These are phyloP conservation scores for Gnatocerus cornutus DNA, from an alignment of 2,888 invertebrate genomes.

Conservation along the genomic window DNA sequence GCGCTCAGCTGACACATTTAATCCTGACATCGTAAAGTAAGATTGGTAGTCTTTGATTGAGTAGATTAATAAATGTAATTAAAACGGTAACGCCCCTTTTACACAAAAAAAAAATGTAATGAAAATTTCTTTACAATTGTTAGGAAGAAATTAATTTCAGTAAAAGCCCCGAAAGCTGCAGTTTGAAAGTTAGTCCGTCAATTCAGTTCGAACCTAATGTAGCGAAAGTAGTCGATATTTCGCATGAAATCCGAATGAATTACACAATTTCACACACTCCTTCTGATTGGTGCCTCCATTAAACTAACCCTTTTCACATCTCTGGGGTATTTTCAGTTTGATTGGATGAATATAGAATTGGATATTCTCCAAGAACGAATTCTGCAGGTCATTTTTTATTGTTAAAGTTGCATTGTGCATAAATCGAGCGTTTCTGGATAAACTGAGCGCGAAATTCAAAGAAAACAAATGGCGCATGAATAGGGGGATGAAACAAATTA, in stretches of 20 bases:
- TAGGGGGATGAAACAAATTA: constrained; percentile 60
- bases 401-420: constrained; percentile 24
- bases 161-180: constrained; percentile 42
- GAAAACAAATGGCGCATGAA: constrained; percentile 51
- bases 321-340: not conserved
- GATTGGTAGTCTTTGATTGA: no score
- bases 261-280: constrained; percentile 38
- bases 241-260: constrained; percentile 39
- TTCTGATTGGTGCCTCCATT: constrained; percentile 28
- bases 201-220: constrained; percentile 31
- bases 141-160: constrained; percentile 36
- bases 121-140: no score
- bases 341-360: not conserved
- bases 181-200: constrained; percentile 38
- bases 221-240: constrained; percentile 42
- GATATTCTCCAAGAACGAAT: not conserved
- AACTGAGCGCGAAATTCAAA: constrained; percentile 48
- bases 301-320: constrained; percentile 20
- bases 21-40: no score
- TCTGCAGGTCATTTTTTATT: constrained; percentile 3
- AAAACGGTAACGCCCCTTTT: no score
- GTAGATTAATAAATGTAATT: no score
- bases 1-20: no score
- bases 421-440: constrained; percentile 39
- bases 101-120: no score